Conservation (phyloP, 1,140 invertebrate species). For the Myzus persicae region DNA sequence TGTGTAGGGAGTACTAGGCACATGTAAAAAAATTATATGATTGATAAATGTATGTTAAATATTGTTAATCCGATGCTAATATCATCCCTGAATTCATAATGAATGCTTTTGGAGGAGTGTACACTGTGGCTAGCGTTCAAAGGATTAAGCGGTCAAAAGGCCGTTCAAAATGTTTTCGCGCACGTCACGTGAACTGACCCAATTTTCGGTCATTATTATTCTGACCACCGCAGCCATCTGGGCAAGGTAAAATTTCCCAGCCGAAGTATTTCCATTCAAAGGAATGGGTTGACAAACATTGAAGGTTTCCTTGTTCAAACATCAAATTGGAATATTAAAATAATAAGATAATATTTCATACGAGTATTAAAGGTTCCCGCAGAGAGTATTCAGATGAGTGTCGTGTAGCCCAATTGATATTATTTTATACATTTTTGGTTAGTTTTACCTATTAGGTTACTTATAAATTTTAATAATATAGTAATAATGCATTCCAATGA, state of each 20-base stretch:
- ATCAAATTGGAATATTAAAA: constrained; percentile 27
- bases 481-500: neutral
- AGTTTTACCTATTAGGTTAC: neutral
- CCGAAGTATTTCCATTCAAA: constrained; percentile 23
- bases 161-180: constrained; percentile 31
- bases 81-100: constrained; percentile 22
- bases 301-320: constrained; percentile 30
- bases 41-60: neutral
- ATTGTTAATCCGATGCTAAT: neutral
- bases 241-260: constrained; percentile 23
- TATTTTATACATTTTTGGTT: neutral
- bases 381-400: neutral
- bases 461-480: too few species aligned
- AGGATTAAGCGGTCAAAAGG: constrained; percentile 39
- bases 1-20: too few species aligned
- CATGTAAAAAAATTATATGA: neutral
- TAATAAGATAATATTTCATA: constrained; percentile 37
- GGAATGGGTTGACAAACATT: constrained; percentile 45
- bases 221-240: constrained; percentile 7
- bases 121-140: neutral
- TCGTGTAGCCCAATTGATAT: neutral
- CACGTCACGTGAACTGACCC: constrained; percentile 44
- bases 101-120: neutral
- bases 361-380: neutral
- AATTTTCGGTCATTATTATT: constrained; percentile 46